A percentile compares a stretch with the other conserved stretches of the same genome.
phyloP scores from a whole-genome alignment of 1,140 invertebrate species.

The Ruditapes philippinarum region DNA sequence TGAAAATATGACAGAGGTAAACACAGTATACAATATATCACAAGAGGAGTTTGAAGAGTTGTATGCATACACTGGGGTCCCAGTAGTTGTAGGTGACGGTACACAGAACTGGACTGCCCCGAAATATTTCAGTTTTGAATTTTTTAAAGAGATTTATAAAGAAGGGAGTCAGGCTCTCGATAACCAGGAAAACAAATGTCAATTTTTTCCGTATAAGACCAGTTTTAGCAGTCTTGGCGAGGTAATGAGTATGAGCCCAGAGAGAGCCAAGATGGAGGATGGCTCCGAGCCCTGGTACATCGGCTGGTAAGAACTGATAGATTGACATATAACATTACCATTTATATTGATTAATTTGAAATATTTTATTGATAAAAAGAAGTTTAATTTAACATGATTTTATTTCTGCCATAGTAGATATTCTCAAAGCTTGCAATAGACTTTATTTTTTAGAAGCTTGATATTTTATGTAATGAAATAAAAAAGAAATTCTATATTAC shows the following conservation, averaged over 20 bases:
- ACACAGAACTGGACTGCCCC: slow-evolving; percentile 93
- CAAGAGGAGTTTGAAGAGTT: slow-evolving; percentile 88
- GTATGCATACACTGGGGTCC: slow-evolving; percentile 92
- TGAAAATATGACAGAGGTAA: slow-evolving; percentile 89
- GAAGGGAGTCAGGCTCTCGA: slow-evolving; percentile 78
- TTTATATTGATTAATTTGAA: too few species aligned
- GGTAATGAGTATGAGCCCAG: slow-evolving; percentile 91
- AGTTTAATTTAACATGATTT: too few species aligned
- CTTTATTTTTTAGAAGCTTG: too few species aligned
- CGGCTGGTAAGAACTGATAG: slow-evolving; percentile 93
- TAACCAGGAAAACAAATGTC: slow-evolving; percentile 89
- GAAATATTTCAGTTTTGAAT: slow-evolving; percentile 92
- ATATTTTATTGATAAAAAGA: too few species aligned
- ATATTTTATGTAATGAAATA: too few species aligned
- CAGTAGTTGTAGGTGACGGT: slow-evolving; percentile 94
- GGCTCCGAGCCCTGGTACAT: slow-evolving; percentile 95
- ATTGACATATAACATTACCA: too few species aligned
- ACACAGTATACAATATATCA: slow-evolving; percentile 87
- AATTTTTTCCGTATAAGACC: slow-evolving; percentile 97
- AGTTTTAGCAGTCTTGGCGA: slow-evolving; percentile 92
- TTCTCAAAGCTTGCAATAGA: too few species aligned
- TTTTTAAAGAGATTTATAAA: slow-evolving; percentile 93
- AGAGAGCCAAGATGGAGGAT: slow-evolving; percentile 89
- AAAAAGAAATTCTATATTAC: too few species aligned
- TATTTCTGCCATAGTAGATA: too few species aligned